Conservation (phyloP, 1,140 invertebrate species). For the Chrysomallon squamiferum region DNA sequence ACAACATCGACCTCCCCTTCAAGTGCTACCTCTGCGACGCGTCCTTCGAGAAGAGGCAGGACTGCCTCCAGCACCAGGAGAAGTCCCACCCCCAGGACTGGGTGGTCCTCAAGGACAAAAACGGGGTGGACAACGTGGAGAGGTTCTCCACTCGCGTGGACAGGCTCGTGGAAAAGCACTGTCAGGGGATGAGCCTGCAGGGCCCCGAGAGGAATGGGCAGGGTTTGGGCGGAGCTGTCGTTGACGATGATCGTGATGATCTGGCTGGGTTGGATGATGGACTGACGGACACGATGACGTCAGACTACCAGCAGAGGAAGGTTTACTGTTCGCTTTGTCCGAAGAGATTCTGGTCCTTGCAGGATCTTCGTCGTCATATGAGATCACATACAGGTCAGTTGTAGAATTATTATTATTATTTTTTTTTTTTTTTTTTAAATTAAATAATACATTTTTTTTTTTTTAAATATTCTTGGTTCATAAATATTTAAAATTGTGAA, state of each 20-base stretch:
- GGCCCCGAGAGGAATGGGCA: conserved; percentile 13
- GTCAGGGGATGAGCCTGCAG: conserved; percentile 49
- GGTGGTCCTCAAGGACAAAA: conserved; percentile 57
- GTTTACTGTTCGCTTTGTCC: conserved; percentile 79
- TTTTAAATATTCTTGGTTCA: no score
- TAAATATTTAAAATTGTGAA: no score
- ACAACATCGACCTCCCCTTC: conserved; percentile 76
- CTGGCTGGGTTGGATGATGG: conserved; percentile 13
- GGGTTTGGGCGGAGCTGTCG: conserved; percentile 63
- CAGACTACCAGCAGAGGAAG: conserved; percentile 87
- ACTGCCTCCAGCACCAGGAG: conserved; percentile 82
- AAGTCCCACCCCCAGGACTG: conserved; percentile 69
- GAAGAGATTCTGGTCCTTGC: conserved; percentile 90
- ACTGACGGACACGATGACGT: conserved; percentile 63
- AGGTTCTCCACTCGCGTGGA: conserved; percentile 50
- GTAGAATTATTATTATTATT: no score
- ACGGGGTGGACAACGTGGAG: conserved; percentile 48
- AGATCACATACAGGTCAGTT: conserved; percentile 64
- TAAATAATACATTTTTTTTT: no score
- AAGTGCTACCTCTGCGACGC: conserved; percentile 92
- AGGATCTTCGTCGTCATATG: conserved; percentile 91
- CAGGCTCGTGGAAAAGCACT: conserved; percentile 48
- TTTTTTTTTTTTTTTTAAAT: no score
- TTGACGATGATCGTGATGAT: conserved; percentile 45
- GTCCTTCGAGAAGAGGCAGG: conserved; percentile 79